Evolutionary conservation across 2,888 invertebrate species (phyloP).

Genomic region (Eueremaeus valkanovi): DNA sequence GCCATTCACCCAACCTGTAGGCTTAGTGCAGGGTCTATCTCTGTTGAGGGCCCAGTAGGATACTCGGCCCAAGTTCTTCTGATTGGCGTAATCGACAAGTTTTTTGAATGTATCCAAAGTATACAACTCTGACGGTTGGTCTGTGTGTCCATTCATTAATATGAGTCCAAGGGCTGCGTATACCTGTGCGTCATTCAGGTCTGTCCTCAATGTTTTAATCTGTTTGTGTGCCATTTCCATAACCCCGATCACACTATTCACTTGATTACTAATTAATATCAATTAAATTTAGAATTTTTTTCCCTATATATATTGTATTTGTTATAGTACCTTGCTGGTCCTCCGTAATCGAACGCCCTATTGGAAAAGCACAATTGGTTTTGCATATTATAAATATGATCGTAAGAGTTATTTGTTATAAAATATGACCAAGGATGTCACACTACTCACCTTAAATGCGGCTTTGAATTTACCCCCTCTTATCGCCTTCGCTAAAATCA

Average conservation of each 20-base stretch:
- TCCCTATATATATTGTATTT: no score
- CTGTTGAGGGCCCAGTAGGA: slow-evolving; percentile 38
- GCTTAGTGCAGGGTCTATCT: slow-evolving; percentile 23
- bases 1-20: slow-evolving; percentile 32
- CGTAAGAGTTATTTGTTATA: background rate
- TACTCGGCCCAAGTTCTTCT: slow-evolving; percentile 20
- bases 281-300: no score
- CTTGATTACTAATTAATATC: no score
- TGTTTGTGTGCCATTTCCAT: slow-evolving; percentile 34
- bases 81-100: slow-evolving; percentile 25
- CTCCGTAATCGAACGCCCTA: slow-evolving; percentile 40
- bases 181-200: background rate
- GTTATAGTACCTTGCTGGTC: no score
- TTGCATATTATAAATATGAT: background rate
- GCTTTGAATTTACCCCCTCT: no score
- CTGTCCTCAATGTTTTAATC: slow-evolving; percentile 22
- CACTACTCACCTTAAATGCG: no score
- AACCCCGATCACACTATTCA: slow-evolving; percentile 4
- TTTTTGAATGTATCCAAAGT: slow-evolving; percentile 7
- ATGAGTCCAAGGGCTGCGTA: slow-evolving; percentile 36
- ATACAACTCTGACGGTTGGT: slow-evolving; percentile 36
- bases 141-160: slow-evolving; percentile 41
- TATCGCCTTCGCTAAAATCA: no score
- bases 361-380: background rate
- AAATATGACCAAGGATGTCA: no score